Conservation (phyloP, 2,888 invertebrate genomes). For the Eucriotettix oculatus region DNA sequence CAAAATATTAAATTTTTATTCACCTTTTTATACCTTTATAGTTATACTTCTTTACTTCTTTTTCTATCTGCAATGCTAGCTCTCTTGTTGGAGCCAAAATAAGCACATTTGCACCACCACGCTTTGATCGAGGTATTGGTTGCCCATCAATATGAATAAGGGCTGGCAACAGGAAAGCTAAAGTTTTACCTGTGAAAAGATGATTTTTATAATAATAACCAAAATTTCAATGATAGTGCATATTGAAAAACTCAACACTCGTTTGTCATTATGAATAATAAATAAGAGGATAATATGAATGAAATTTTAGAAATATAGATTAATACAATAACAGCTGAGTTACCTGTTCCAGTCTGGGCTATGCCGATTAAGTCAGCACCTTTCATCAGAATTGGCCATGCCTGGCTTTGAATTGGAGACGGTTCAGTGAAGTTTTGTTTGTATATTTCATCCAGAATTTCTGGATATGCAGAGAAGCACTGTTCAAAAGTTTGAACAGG, state of each 20-base stretch:
- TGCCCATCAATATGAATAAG: conserved; percentile 86
- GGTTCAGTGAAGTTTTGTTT: conserved; percentile 69
- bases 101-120: conserved; percentile 71
- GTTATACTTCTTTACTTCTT: conserved; percentile 75
- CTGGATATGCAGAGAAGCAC: conserved; percentile 65
- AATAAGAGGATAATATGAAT: not conserved
- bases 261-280: too few species aligned
- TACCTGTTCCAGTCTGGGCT: conserved; percentile 77
- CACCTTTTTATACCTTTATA: conserved; percentile 76
- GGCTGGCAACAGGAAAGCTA: conserved; percentile 85
- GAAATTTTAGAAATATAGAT: not conserved
- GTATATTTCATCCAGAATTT: conserved; percentile 61
- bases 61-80: conserved; percentile 81
- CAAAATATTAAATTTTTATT: conserved; percentile 18
- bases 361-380: conserved; percentile 93
- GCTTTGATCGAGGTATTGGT: conserved; percentile 45
- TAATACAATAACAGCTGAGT: not conserved
- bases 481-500: conserved; percentile 61
- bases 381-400: conserved; percentile 83
- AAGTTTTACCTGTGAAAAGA: conserved; percentile 59
- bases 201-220: not conserved
- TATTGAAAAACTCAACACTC: too few species aligned
- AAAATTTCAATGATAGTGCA: not conserved
- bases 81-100: conserved; percentile 88
- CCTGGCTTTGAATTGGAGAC: conserved; percentile 83